phyloP scores from a whole-genome alignment of 2,797 vertebrate species.

The Pithecia hirsuta region DNA sequence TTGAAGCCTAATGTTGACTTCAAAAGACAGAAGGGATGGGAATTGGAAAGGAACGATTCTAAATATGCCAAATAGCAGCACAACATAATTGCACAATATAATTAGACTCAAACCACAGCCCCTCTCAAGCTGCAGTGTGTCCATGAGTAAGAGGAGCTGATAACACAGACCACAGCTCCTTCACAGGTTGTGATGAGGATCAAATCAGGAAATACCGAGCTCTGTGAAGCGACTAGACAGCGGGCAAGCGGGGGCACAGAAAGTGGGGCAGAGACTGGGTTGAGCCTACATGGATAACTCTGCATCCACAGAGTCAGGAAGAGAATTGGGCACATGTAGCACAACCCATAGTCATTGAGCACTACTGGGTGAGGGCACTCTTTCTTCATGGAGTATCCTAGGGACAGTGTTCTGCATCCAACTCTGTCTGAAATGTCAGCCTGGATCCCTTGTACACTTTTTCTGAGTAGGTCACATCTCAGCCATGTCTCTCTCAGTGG shows the following conservation, averaged over 20 bases:
- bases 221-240: background rate
- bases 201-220: background rate
- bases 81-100: too few species aligned
- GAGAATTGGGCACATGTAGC: background rate
- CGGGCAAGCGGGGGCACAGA: rapidly evolving
- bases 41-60: background rate
- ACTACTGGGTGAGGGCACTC: background rate
- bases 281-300: background rate
- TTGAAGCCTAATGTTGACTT: background rate
- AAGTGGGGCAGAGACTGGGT: background rate
- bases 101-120: background rate
- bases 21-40: background rate
- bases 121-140: background rate
- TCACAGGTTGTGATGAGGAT: background rate
- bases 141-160: background rate
- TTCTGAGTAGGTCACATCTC: background rate
- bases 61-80: background rate
- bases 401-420: background rate
- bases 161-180: background rate
- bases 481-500: background rate
- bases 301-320: background rate
- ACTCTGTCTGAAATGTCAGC: background rate
- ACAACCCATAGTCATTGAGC: background rate
- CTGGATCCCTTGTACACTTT: background rate
- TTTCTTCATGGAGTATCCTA: background rate